phyloP scores from a whole-genome alignment of 2,113 vertebrate genomes.

The Anhinga anhinga region DNA sequence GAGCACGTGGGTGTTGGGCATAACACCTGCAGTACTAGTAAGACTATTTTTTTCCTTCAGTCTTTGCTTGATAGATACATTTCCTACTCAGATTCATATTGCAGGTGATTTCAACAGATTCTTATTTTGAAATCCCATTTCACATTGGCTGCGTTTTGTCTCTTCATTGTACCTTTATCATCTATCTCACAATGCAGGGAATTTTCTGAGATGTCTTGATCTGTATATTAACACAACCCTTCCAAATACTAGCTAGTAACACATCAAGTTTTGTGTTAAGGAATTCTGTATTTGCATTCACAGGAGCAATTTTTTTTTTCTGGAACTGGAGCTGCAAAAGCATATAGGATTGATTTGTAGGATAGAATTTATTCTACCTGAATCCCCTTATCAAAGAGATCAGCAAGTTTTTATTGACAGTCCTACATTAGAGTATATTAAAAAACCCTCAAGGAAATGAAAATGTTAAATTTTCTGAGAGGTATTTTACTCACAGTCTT shows the following conservation, averaged over 20 bases:
- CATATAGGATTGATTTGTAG: not conserved
- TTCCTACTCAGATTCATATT: not conserved
- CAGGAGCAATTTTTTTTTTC: not conserved
- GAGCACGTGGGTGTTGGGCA: not conserved
- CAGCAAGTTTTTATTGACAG: not conserved
- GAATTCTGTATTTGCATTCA: not conserved
- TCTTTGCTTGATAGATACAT: not conserved
- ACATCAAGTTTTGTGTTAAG: not conserved
- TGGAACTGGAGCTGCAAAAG: not conserved
- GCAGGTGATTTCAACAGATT: not conserved
- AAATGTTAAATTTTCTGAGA: not conserved
- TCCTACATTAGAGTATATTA: not conserved
- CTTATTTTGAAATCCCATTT: not conserved
- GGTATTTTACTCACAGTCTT: not conserved
- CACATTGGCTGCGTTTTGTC: not conserved
- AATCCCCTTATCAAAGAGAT: not conserved
- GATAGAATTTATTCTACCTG: not conserved
- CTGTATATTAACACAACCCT: not conserved
- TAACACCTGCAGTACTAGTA: not conserved
- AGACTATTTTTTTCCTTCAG: not conserved
- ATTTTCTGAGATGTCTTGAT: not conserved
- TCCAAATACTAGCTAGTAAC: not conserved
- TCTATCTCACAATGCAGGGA: not conserved
- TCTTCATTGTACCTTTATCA: not conserved
- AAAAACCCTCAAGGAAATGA: not conserved